Percentiles rank a stretch among this genome's conserved stretches.
phyloP scores from a whole-genome alignment of 1,140 invertebrate genomes.

The Gryon sp. region DNA sequence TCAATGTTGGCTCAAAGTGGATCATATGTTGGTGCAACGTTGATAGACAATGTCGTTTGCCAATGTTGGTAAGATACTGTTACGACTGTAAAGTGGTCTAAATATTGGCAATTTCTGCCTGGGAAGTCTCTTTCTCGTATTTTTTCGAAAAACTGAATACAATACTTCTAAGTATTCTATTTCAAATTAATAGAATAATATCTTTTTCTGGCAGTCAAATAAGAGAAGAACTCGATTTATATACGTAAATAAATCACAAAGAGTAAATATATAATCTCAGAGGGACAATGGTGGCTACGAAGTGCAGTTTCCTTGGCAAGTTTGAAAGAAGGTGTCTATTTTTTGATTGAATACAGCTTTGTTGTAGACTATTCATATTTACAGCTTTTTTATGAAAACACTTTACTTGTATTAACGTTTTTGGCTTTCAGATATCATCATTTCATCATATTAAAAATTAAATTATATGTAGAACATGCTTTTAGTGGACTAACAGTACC shows the following conservation, averaged over 20 bases:
- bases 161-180: too few species aligned
- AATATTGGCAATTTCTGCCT: too few species aligned
- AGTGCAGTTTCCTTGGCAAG: slow-evolving; percentile 24
- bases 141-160: neutral
- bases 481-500: neutral
- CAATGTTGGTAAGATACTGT: too few species aligned
- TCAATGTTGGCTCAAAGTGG: too few species aligned
- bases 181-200: slow-evolving; percentile 18
- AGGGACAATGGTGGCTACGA: slow-evolving; percentile 37
- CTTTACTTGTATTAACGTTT: slow-evolving; percentile 37
- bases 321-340: slow-evolving; percentile 44
- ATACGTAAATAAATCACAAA: slow-evolving; percentile 34
- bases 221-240: slow-evolving; percentile 24
- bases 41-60: too few species aligned
- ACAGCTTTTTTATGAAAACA: slow-evolving; percentile 51
- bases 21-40: too few species aligned
- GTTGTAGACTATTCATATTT: slow-evolving; percentile 39
- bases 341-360: slow-evolving; percentile 45
- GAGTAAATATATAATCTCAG: slow-evolving; percentile 18
- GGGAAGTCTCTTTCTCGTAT: too few species aligned
- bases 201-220: slow-evolving; percentile 14
- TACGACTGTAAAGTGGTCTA: too few species aligned
- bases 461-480: too few species aligned
- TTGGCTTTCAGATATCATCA: slow-evolving; percentile 7
- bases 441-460: too few species aligned